Evolutionary conservation across 2,797 vertebrate genomes (phyloP), one percentile per base, ranked within the genome.

Genomic region (Anguilla anguilla): DNA sequence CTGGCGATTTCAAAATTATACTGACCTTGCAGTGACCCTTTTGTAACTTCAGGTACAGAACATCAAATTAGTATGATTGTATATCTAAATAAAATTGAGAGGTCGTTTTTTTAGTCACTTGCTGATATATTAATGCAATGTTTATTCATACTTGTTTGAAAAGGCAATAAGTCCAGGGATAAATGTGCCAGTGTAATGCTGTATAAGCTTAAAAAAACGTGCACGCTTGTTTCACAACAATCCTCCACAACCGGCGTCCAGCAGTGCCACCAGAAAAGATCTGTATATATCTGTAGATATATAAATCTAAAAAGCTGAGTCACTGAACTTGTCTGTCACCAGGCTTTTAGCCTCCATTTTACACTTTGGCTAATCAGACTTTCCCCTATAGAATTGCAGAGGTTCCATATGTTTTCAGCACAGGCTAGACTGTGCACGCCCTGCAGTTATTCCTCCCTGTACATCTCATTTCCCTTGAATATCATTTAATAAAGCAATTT

Each of bases 401-500:
- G 35, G 22, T 9, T 64, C n/a, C 31, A 61, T 64, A 43, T 61
- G 84, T 9, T 46, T 59, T 85, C 57, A 85, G 39, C 17, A 39
- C 59, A 64, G 59, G 35, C 28, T 61, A 43, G 17, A 3, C 31
- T 43, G 22, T 61, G 55, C 57, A 19, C 64, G 84, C 31, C 57
- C 35, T 22, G 31, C 11, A 25, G 84, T 59, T 39, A 46, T 64
- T 9, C 59, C 9, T 17, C 57, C 15, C 19, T 2, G 31, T 28
- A 43, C 13, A 46, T 64, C 84, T 64, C 28, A 85, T 67, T 67
- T 85, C 51, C 57, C 31, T 6, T 61, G 83, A 84, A n/a, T 53
- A 17, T 83, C 51, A 53, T 83, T 51, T 83, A 39, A 61, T 55
- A 84, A 84, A 84, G 28, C 53, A 28, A 85, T 9, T 69, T 69